A percentile compares a stretch with the other conserved stretches of the same genome.
Conservation (phyloP, 30 jellyfish, hydroid and myxozoan species). For the Turritopsis dohrnii region DNA sequence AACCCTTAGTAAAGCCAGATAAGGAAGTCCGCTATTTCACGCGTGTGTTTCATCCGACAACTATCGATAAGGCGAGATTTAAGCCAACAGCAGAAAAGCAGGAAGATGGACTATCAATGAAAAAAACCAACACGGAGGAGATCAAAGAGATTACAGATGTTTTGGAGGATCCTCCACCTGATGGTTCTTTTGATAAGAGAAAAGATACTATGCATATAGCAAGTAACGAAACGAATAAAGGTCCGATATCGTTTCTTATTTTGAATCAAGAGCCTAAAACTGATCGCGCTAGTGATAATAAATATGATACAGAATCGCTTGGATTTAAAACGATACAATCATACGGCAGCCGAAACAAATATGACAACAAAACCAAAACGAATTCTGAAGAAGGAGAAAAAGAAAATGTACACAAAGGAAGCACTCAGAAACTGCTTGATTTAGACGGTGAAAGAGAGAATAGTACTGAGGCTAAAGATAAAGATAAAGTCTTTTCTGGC, state of each 20-base stretch:
- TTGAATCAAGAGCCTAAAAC: not conserved
- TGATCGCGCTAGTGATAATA: not conserved
- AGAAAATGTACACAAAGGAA: no score
- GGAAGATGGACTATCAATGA: not conserved
- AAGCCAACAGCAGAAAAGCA: not conserved
- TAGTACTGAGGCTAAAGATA: no score
- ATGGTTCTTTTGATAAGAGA: not conserved
- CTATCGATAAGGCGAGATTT: not conserved
- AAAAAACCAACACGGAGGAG: constrained; percentile 16
- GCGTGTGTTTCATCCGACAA: not conserved
- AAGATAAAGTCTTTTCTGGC: not conserved
- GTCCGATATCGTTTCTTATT: not conserved
- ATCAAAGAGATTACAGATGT: constrained; percentile 6
- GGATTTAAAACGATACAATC: not conserved
- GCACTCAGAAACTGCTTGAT: no score
- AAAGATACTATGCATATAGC: not conserved
- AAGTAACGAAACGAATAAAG: not conserved
- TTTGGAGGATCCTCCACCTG: not conserved
- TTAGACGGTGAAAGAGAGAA: no score
- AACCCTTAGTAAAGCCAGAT: not conserved
- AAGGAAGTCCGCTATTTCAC: not conserved
- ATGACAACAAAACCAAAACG: not conserved
- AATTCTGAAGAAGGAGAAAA: not conserved
- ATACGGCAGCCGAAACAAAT: not conserved
- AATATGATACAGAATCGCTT: not conserved